Base-by-base conservation (phyloP, 2,113 vertebrate species). In the Osmerus eperlanus region DNA sequence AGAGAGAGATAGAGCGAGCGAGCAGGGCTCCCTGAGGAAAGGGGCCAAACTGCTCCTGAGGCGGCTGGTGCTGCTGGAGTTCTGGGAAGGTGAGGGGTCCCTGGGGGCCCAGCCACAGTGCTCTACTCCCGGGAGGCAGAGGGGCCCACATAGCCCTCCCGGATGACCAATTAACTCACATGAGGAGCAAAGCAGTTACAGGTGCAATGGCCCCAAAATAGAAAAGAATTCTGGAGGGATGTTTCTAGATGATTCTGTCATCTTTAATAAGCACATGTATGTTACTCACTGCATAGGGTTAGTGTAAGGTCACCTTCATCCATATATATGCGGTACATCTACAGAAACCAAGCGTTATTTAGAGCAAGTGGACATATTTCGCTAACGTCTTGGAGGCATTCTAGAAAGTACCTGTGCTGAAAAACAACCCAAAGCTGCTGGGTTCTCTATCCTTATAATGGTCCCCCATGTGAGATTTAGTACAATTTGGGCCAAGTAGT, bases 81-180 rank as follows among this genome's bases (percentile, higher is more conserved):
- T 15, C 55, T 58, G 41, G 29, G 54, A 23, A 25, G 73, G 59
- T 3, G 62, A 71, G 60, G 29, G 68, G 74, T 69, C 83, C 73
- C 62, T 0, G 15, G 69, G 16, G 69, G 52, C 65, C 29, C 67
- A 54, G 47, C 66, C 81, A 77, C 78, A 68, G 68, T 61, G 67
- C 73, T 59, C 73, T 80, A 21, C 67, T 70, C 75, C 56, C 61
- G 76, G 79, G 68, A 54, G 60, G 75, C 78, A 81, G 79, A 72
- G 80, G 77, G 80, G 80, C 83, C 78, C 84, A 77, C 61, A 61
- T 72, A 28, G 78, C 72, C 68, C 82, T 80, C 16, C 19, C 67
- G 36, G 4, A 9, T 41, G 36, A 41, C 36, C 36, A 41, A 41
- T 41, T 41, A 41, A 41, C 36, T 41, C 36, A 41, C 8, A 9